Evolutionary conservation across 2,797 vertebrate species (phyloP).

Genomic region (Falco biarmicus): DNA sequence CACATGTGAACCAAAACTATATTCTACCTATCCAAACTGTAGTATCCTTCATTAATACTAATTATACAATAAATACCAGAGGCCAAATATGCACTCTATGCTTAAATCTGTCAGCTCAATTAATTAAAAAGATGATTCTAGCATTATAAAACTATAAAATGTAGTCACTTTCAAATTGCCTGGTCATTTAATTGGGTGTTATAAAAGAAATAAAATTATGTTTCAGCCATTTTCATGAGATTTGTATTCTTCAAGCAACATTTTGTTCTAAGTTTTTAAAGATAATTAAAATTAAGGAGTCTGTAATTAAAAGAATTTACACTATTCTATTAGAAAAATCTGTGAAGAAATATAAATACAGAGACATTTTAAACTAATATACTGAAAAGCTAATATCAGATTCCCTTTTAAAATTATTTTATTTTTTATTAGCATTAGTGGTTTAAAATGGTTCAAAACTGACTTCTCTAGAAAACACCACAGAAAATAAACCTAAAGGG

Average conservation of each 20-base stretch:
- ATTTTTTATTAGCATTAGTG: not conserved
- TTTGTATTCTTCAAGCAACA: conserved; percentile 63
- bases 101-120: conserved; percentile 88
- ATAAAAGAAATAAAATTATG: conserved; percentile 55
- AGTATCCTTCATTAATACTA: conserved; percentile 89
- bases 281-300: conserved; percentile 49
- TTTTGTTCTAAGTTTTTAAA: conserved; percentile 29
- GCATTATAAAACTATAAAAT: conserved; percentile 88
- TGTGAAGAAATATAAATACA: conserved; percentile 28
- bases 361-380: not conserved
- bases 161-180: conserved; percentile 72
- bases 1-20: conserved; percentile 72
- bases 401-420: not conserved
- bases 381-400: not conserved
- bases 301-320: conserved; percentile 52
- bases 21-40: conserved; percentile 83
- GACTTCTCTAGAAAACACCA: not conserved
- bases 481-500: not conserved
- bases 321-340: conserved; percentile 38
- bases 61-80: conserved; percentile 83
- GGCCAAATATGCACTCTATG: conserved; percentile 86
- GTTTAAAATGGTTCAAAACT: not conserved
- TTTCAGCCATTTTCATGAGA: conserved; percentile 47
- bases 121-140: conserved; percentile 92
- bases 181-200: conserved; percentile 61